Conservation (phyloP, 2,888 invertebrate species). For the Diadegma fenestrale region DNA sequence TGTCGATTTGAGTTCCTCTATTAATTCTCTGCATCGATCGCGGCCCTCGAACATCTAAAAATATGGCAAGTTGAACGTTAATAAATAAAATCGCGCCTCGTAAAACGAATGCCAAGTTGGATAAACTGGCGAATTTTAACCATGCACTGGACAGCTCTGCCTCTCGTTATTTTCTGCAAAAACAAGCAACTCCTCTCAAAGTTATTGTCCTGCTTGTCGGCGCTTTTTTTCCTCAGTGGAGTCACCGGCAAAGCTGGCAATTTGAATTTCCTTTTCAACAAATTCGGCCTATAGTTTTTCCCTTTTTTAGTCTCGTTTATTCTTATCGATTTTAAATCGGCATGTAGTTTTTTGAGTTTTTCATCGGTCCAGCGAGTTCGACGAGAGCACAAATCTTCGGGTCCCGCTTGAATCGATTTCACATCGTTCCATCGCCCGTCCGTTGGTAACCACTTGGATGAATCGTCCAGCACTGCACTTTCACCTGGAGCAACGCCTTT, state of each 20-base stretch:
- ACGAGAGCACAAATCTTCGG: conserved; percentile 86
- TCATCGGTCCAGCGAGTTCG: conserved; percentile 89
- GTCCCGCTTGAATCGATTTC: conserved; percentile 75
- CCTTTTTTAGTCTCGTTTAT: conserved; percentile 59
- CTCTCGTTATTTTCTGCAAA: conserved; percentile 89
- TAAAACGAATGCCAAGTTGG: background rate
- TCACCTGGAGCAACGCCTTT: conserved; percentile 84
- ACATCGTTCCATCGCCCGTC: conserved; percentile 85
- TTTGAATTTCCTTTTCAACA: conserved; percentile 74
- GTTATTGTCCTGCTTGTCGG: conserved; percentile 71
- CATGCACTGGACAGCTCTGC: conserved; percentile 90
- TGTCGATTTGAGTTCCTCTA: conserved; percentile 90
- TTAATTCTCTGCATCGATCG: conserved; percentile 89
- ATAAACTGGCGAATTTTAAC: conserved; percentile 81
- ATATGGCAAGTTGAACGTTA: background rate
- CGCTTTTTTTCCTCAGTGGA: conserved; percentile 85
- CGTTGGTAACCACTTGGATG: conserved; percentile 86
- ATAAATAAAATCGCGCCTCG: background rate
- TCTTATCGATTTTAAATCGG: conserved; percentile 86
- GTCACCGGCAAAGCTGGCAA: conserved; percentile 58
- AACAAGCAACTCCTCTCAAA: conserved; percentile 74
- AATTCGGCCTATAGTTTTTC: conserved; percentile 55
- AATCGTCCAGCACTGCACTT: conserved; percentile 84
- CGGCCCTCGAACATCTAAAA: conserved; percentile 90
- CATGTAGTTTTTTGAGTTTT: conserved; percentile 87